Percentiles rank a stretch among this genome's conserved stretches.
Evolutionary conservation across 2,113 vertebrate genomes (phyloP).

Genomic region (Lepisosteus oculatus): DNA sequence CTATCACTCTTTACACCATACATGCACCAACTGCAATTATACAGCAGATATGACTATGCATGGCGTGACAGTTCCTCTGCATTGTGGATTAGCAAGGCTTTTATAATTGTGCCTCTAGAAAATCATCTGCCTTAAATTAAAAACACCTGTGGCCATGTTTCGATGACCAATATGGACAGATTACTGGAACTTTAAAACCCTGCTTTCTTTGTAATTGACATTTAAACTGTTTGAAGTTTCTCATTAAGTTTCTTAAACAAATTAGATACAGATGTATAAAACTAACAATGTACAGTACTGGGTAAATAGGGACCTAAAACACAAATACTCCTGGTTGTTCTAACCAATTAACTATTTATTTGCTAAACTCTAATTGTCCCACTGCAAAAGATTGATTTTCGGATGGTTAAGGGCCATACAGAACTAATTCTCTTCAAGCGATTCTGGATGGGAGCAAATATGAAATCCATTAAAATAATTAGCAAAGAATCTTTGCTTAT

Average conservation of each 20-base stretch:
- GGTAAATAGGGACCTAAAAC: slow-evolving; percentile 55
- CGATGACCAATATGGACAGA: slow-evolving; percentile 78
- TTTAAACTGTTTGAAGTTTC: slow-evolving; percentile 88
- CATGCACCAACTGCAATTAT: slow-evolving; percentile 22
- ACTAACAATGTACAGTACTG: slow-evolving; percentile 59
- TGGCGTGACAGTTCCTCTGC: slow-evolving; percentile 73
- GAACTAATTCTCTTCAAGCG: too few species aligned
- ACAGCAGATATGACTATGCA: slow-evolving; percentile 30
- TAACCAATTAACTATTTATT: slow-evolving; percentile 54
- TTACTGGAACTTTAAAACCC: slow-evolving; percentile 81
- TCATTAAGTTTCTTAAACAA: slow-evolving; percentile 80
- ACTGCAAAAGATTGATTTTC: not conserved
- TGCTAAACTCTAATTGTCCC: not conserved
- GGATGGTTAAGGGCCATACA: too few species aligned
- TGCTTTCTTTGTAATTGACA: slow-evolving; percentile 81
- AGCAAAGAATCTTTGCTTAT: too few species aligned
- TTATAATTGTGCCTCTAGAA: slow-evolving; percentile 85
- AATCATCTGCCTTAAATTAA: slow-evolving; percentile 88
- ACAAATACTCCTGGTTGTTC: slow-evolving; percentile 56
- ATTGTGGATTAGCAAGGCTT: slow-evolving; percentile 73
- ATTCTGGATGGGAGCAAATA: too few species aligned
- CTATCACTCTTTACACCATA: slow-evolving; percentile 23
- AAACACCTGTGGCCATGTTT: slow-evolving; percentile 84
- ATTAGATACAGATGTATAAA: slow-evolving; percentile 78
- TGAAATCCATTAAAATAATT: too few species aligned